Base-by-base conservation (phyloP, 2,797 vertebrate species). In the Gobionotothen gibberifrons region DNA sequence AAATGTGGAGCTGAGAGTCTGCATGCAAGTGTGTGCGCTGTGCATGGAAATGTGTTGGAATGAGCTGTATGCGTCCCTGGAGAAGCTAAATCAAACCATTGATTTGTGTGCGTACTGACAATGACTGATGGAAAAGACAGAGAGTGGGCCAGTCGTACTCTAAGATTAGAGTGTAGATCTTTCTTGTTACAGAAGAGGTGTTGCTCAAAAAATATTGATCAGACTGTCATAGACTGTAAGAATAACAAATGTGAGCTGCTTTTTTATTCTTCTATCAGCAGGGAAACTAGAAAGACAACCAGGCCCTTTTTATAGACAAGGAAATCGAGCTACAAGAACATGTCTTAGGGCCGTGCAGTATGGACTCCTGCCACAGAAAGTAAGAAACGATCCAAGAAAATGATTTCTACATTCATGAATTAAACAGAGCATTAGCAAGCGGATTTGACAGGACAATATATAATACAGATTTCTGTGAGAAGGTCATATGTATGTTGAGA, bases 381-480 rank as follows among this genome's bases (percentile, higher is more conserved):
- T 63, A 69, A 64, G 59, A 65, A 67, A 62, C 58, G 67, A 56
- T 71, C 68, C 39, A 47, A 64, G 72, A 77, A 89, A 68, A 78
- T 76, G 83, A 75, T 82, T 76, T 57, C 81, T 85, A 65, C 59
- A 79, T 64, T 73, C 67, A 87, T 89, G 82, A 87, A 91, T 89
- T 78, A 87, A 79, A 79, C 72, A 90, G 48, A 53, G 65, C 64
- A 82, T 87, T 84, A 82, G 81, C 43, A 69, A 79, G 74, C 61
- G 54, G 66, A 72, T 46, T 67, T 0, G 81, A 82, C 82, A 79
- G 84, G 56, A 40, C 79, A 82, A 81, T 90, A 84, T 86, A 67
- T 56, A 84, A 87, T 90, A 85, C 86, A 86, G 83, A 89, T 82
- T 75, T 86, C 73, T 47, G 12, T 39, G 53, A 65, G 77, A 77